Evolutionary conservation across 1,140 invertebrate species (phyloP).

Genomic region (Heliothis virescens): DNA sequence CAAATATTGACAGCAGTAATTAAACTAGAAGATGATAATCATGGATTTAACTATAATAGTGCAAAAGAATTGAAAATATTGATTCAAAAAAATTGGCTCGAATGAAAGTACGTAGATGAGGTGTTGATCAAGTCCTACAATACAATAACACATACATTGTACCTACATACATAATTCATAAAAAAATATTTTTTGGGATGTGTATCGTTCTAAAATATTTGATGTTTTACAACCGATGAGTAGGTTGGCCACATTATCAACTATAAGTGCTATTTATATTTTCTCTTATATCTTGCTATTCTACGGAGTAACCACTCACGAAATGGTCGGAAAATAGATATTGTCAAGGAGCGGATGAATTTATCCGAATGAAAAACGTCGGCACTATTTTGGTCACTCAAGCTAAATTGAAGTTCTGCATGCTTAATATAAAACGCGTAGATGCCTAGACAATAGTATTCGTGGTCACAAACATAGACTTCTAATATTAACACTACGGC

Average conservation of each 20-base stretch:
- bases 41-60: too few relatives aligned
- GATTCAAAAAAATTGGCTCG: too few relatives aligned
- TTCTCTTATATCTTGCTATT: slow-evolving; percentile 47
- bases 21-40: background rate
- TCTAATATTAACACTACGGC: slow-evolving; percentile 85
- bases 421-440: slow-evolving; percentile 83
- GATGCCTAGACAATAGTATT: slow-evolving; percentile 84
- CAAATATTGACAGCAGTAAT: background rate
- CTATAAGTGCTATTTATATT: slow-evolving; percentile 49
- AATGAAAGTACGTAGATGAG: too few relatives aligned
- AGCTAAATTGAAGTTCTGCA: slow-evolving; percentile 74
- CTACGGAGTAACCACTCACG: slow-evolving; percentile 53
- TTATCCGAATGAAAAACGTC: slow-evolving; percentile 65
- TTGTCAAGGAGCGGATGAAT: slow-evolving; percentile 64
- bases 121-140: too few relatives aligned
- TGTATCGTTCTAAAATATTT: background rate
- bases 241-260: slow-evolving; percentile 1
- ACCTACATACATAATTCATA: too few relatives aligned
- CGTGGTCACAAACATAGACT: slow-evolving; percentile 83
- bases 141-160: too few relatives aligned
- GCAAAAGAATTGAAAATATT: too few relatives aligned
- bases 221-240: background rate
- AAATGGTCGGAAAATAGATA: slow-evolving; percentile 66
- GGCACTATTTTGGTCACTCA: slow-evolving; percentile 78
- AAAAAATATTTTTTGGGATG: background rate